Percentiles rank a stretch among this genome's conserved stretches.
These are phyloP conservation scores for Ochotona curzoniae DNA, from an alignment of 2,113 vertebrate genomes.

Conservation along the genomic window DNA sequence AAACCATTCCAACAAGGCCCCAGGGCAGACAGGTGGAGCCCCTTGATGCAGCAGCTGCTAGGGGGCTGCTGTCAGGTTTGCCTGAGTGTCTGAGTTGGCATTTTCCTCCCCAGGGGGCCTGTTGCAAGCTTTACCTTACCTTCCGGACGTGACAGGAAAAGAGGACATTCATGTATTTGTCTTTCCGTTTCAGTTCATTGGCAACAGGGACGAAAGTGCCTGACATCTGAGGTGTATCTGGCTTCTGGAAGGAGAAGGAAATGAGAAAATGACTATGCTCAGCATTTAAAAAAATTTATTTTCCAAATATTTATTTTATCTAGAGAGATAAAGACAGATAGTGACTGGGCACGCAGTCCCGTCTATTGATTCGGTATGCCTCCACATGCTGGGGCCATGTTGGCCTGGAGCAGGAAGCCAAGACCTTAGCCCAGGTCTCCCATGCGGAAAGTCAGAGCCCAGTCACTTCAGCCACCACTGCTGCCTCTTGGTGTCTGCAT, in stretches of 20 bases:
- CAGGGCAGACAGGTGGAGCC: not conserved
- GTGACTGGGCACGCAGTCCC: no score
- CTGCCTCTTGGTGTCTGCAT: no score
- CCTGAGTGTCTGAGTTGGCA: not conserved
- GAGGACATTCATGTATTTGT: constrained; percentile 97
- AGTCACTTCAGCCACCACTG: no score
- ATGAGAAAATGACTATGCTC: not conserved
- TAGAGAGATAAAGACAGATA: no score
- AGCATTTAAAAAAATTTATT: not conserved
- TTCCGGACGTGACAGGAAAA: constrained; percentile 98
- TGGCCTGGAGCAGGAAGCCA: no score
- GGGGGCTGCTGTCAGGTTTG: fast-evolving
- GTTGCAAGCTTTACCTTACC: constrained; percentile 84
- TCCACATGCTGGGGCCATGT: no score
- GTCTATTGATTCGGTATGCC: no score
- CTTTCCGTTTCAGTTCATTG: constrained; percentile 95
- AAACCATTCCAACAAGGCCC: not conserved
- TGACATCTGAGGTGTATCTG: constrained; percentile 89
- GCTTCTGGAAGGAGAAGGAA: constrained; percentile 88
- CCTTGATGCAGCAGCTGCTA: fast-evolving
- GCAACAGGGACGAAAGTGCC: constrained; percentile 92
- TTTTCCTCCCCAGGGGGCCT: not conserved
- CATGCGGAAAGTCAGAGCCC: no score
- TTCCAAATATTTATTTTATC: no score
- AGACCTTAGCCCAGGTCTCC: no score